A percentile compares a stretch with the other conserved stretches of the same genome.
Conservation (phyloP, 2,113 vertebrate species). For the Pygoscelis adeliae region DNA sequence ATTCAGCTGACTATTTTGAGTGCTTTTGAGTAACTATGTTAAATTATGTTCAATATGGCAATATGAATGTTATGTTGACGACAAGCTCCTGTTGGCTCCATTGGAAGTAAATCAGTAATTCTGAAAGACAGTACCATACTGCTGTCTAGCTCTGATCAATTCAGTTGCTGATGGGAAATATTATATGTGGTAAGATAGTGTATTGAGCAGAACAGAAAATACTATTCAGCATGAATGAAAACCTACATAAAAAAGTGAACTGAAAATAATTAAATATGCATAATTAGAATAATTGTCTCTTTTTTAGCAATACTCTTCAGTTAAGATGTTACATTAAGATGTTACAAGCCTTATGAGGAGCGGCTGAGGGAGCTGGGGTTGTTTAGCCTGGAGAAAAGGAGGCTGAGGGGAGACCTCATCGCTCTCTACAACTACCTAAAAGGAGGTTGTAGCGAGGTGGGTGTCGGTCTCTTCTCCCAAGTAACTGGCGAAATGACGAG, state of each 20-base stretch:
- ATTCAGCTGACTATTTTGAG: neutral
- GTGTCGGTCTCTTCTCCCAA: too few relatives aligned
- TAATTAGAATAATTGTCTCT: neutral
- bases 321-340: conserved; percentile 1
- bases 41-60: neutral
- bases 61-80: neutral
- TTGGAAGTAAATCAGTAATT: neutral
- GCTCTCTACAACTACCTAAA: too few relatives aligned
- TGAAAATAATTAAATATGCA: neutral
- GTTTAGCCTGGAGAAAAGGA: too few relatives aligned
- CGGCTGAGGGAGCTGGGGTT: too few relatives aligned
- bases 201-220: neutral
- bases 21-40: neutral
- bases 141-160: neutral
- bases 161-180: neutral
- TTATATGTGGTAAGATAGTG: neutral
- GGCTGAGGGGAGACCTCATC: too few relatives aligned
- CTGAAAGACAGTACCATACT: neutral
- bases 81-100: neutral
- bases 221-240: neutral
- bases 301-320: neutral
- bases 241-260: neutral
- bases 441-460: too few relatives aligned
- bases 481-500: too few relatives aligned
- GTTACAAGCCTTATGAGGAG: too few relatives aligned